These are phyloP conservation scores for Mastomys coucha DNA, from an alignment of 2,113 vertebrate genomes.

Conservation along the genomic window DNA sequence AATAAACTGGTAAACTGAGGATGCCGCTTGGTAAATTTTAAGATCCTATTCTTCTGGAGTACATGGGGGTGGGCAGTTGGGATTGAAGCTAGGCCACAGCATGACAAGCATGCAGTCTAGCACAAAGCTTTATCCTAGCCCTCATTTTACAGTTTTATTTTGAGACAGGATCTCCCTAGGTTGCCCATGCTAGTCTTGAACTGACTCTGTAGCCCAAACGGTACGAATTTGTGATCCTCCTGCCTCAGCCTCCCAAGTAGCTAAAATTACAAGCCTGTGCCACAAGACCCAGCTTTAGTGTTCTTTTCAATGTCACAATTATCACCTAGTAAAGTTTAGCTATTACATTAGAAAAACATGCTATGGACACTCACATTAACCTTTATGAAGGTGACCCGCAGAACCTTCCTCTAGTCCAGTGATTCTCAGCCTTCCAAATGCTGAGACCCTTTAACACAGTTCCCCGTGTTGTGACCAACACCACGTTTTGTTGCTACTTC, in stretches of 20 bases:
- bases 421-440: no score
- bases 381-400: not conserved
- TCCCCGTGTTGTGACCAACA: no score
- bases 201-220: not conserved
- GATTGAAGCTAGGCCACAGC: not conserved
- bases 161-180: not conserved
- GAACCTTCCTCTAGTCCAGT: not conserved
- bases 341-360: not conserved
- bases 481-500: no score
- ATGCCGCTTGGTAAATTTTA: slow-evolving; percentile 21
- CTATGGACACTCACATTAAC: not conserved
- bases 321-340: slow-evolving; percentile 16
- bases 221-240: not conserved
- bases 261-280: not conserved
- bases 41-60: not conserved
- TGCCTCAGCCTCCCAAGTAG: not conserved
- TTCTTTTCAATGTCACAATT: slow-evolving; percentile 17
- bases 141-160: not conserved
- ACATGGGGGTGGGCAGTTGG: not conserved
- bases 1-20: not conserved
- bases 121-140: no score
- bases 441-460: no score
- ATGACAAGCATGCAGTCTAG: not conserved
- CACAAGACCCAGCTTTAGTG: not conserved
- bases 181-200: not conserved